Conservation (phyloP, 2,797 vertebrate genomes). For the Ctenosaura bakeri region DNA sequence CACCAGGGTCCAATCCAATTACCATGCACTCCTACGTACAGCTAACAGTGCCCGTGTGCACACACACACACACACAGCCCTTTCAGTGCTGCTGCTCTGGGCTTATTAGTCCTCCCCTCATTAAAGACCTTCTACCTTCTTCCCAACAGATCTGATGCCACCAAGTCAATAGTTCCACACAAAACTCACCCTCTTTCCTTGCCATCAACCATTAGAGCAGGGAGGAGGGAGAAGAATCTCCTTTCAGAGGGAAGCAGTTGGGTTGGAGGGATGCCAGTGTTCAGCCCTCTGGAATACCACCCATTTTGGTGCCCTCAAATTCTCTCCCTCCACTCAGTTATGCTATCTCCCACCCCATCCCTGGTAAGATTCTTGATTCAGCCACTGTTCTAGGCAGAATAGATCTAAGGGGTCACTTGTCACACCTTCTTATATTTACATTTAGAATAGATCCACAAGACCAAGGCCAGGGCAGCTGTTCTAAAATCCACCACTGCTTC, state of each 20-base stretch:
- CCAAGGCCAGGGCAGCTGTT: too few species aligned
- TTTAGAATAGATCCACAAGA: too few species aligned
- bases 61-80: conserved; percentile 84
- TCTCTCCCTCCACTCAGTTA: background rate
- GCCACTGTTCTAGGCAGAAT: background rate
- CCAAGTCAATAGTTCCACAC: conserved; percentile 82
- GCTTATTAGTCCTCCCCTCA: conserved; percentile 86
- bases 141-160: conserved; percentile 89
- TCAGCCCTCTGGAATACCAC: background rate
- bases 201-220: conserved; percentile 20
- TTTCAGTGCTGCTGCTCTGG: conserved; percentile 85
- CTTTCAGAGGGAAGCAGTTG: background rate
- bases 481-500: too few species aligned
- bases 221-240: conserved; percentile 17
- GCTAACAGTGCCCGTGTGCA: conserved; percentile 83
- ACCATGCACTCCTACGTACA: conserved; percentile 89
- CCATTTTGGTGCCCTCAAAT: too few species aligned
- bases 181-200: conserved; percentile 72
- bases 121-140: conserved; percentile 89
- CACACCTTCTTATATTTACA: too few species aligned
- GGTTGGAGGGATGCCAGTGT: background rate
- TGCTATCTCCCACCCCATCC: background rate
- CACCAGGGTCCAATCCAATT: conserved; percentile 97
- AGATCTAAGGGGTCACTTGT: too few species aligned
- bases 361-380: background rate